Evolutionary conservation across 2,888 invertebrate species (phyloP).

Genomic region (Agrochola circellaris): DNA sequence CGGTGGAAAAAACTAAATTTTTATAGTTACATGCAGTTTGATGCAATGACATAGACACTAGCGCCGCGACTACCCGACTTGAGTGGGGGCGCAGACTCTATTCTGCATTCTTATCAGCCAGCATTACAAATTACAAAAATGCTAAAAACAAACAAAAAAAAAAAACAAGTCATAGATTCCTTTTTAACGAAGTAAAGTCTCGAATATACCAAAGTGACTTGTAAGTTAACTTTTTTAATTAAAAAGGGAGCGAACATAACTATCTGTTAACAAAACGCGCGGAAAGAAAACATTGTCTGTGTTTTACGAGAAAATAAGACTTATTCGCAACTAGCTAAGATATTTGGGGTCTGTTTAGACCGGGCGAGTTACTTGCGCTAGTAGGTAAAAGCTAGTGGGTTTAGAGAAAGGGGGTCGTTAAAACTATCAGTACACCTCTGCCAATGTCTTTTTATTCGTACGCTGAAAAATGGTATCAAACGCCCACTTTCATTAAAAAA

Average conservation of each 20-base stretch:
- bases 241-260: slow-evolving; percentile 71
- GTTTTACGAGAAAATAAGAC: slow-evolving; percentile 74
- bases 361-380: slow-evolving; percentile 52
- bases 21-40: too few species aligned
- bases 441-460: neutral
- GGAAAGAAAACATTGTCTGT: slow-evolving; percentile 67
- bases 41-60: too few species aligned
- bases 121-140: neutral
- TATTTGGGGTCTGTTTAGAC: slow-evolving; percentile 70
- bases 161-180: slow-evolving; percentile 1
- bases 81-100: too few species aligned
- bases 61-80: too few species aligned
- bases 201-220: slow-evolving; percentile 77
- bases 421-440: neutral
- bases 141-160: neutral
- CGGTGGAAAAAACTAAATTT: too few species aligned
- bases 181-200: slow-evolving; percentile 39
- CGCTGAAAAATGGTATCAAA: neutral
- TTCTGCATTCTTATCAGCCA: neutral
- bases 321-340: slow-evolving; percentile 70
- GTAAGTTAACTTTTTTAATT: slow-evolving; percentile 82
- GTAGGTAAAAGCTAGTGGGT: neutral
- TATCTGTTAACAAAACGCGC: slow-evolving; percentile 53
- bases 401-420: too few species aligned
- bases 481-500: neutral